phyloP scores from a whole-genome alignment of 2,888 invertebrate genomes.

The Pammene fasciana region DNA sequence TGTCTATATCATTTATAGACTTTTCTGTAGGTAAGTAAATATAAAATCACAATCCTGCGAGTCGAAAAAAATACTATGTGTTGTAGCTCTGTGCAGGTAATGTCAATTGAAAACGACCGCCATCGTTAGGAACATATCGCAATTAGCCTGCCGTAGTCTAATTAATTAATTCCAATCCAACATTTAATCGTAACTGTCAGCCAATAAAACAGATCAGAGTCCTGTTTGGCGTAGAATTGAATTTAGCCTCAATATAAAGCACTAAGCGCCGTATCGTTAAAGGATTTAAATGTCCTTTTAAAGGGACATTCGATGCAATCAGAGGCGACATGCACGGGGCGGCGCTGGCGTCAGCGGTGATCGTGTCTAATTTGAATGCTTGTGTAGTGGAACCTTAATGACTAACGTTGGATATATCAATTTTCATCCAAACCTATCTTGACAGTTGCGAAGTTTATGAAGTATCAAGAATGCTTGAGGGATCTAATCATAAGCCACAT shows the following conservation, averaged over 20 bases:
- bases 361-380: conserved; percentile 26
- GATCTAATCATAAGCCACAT: no score
- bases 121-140: neutral
- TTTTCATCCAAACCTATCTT: no score
- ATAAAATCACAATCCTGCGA: no score
- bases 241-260: conserved; percentile 1
- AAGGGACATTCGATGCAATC: conserved; percentile 47
- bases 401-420: no score
- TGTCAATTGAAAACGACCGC: neutral
- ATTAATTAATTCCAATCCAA: conserved; percentile 9
- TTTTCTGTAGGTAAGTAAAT: no score
- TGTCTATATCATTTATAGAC: no score
- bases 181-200: conserved; percentile 9
- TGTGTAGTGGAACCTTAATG: conserved; percentile 1
- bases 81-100: neutral
- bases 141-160: neutral
- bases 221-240: conserved; percentile 11
- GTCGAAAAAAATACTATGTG: no score
- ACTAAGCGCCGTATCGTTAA: neutral
- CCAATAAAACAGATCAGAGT: conserved; percentile 25
- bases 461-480: no score
- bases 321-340: conserved; percentile 46
- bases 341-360: conserved; percentile 36
- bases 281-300: neutral
- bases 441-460: no score